A percentile compares a stretch with the other conserved stretches of the same genome.
Evolutionary conservation across 2,113 vertebrate species (phyloP).

Genomic region (Nanorana parkeri): DNA sequence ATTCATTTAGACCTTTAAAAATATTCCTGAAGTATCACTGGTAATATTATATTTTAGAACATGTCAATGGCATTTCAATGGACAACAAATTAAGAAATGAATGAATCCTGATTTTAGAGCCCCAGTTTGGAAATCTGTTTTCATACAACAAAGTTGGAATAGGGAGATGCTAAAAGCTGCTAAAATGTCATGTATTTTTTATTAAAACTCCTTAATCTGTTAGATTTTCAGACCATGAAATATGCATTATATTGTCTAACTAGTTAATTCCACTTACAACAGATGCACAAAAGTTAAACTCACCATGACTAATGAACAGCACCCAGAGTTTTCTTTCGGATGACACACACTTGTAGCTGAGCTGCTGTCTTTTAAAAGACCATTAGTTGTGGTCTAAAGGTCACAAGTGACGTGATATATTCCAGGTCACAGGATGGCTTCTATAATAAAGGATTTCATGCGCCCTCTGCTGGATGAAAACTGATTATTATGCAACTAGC

Average conservation of each 20-base stretch:
- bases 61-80: no score
- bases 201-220: not conserved
- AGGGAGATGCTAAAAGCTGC: not conserved
- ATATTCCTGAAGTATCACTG: no score
- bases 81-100: no score
- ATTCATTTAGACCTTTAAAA: no score
- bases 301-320: conserved; percentile 50
- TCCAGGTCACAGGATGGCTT: not conserved
- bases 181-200: not conserved
- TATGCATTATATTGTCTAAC: not conserved
- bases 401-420: conserved; percentile 30
- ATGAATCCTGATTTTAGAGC: no score
- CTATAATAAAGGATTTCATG: not conserved
- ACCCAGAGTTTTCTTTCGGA: conserved; percentile 45
- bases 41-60: no score
- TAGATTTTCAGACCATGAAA: not conserved
- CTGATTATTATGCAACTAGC: not conserved
- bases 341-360: conserved; percentile 49
- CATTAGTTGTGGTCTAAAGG: conserved; percentile 54
- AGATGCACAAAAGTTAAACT: conserved; percentile 40
- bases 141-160: no score
- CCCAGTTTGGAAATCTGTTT: no score
- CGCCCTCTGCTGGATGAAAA: conserved; percentile 43
- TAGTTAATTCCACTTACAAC: conserved; percentile 2
- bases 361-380: conserved; percentile 45